phyloP scores from a whole-genome alignment of 1,140 invertebrate genomes.

The Battus philenor region DNA sequence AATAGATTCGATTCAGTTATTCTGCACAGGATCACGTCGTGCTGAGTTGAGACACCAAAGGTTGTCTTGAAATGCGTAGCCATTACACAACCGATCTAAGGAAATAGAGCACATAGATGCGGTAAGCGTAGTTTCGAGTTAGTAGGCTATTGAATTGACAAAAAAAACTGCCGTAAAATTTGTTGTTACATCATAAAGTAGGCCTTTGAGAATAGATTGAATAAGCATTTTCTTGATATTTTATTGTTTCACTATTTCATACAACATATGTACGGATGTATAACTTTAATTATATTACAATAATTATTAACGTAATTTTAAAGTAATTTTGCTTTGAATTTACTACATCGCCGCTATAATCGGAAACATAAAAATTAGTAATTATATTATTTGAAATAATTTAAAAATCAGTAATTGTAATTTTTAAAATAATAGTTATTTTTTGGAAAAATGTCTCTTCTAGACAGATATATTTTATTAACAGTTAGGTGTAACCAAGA shows the following conservation, averaged over 20 bases:
- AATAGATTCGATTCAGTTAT: slow-evolving; percentile 41
- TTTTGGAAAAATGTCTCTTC: slow-evolving; percentile 6
- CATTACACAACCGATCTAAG: slow-evolving; percentile 34
- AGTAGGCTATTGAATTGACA: slow-evolving; percentile 21
- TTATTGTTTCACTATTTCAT: neutral
- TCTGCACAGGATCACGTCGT: slow-evolving; percentile 43
- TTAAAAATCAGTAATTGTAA: too few species aligned
- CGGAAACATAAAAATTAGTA: too few species aligned
- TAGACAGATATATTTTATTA: neutral
- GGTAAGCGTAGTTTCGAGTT: slow-evolving; percentile 32
- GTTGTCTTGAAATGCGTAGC: slow-evolving; percentile 44
- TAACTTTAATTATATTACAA: too few species aligned
- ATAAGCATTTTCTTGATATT: neutral
- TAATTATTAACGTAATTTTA: too few species aligned
- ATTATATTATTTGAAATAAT: too few species aligned
- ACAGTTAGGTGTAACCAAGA: slow-evolving; percentile 10
- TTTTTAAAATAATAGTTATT: too few species aligned
- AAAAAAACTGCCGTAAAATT: slow-evolving; percentile 15
- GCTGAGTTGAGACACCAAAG: slow-evolving; percentile 43
- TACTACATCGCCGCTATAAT: too few species aligned
- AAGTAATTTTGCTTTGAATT: too few species aligned
- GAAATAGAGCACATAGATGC: slow-evolving; percentile 53
- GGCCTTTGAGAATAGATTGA: neutral
- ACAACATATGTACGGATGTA: too few species aligned
- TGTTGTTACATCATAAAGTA: slow-evolving; percentile 5